Percentiles rank a stretch among this genome's conserved stretches.
Evolutionary conservation across 2,888 invertebrate genomes (phyloP).

Genomic region (Chalcis sispes): DNA sequence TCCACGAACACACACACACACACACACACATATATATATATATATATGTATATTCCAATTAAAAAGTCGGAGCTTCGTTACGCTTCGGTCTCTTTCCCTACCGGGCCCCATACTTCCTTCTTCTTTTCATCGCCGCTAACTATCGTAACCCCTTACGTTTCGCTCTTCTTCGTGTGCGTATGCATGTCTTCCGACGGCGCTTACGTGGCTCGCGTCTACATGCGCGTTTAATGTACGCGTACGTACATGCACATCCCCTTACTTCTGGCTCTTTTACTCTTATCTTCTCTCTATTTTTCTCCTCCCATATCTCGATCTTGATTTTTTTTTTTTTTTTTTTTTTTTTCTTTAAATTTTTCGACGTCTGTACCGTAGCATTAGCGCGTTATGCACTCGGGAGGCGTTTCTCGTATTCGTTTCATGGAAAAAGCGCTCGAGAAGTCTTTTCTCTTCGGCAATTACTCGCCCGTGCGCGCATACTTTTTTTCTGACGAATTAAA

Average conservation of each 20-base stretch:
- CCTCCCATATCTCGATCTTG: constrained; percentile 69
- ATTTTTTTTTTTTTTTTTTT: no score
- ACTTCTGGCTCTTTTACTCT: constrained; percentile 68
- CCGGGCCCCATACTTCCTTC: no score
- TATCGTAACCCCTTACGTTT: constrained; percentile 3
- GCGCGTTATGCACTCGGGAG: no score
- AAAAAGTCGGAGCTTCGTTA: constrained; percentile 76
- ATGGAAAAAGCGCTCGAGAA: no score
- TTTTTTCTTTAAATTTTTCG: no score
- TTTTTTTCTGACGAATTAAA: constrained; percentile 65
- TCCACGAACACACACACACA: no score
- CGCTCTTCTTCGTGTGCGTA: constrained; percentile 22
- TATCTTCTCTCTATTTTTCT: constrained; percentile 59
- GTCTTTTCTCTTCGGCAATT: constrained; percentile 68
- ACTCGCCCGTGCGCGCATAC: constrained; percentile 60
- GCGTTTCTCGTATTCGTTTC: no score
- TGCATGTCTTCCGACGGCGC: no score
- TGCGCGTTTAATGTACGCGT: background rate
- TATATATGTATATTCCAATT: constrained; percentile 76
- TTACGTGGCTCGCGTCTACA: background rate
- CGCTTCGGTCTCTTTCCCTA: constrained; percentile 67
- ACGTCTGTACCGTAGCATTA: no score
- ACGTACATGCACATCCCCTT: constrained; percentile 60
- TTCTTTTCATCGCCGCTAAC: no score
- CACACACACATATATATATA: no score